These are phyloP conservation scores for Apis cerana DNA, from an alignment of 1,140 invertebrate species.

Conservation along the genomic window DNA sequence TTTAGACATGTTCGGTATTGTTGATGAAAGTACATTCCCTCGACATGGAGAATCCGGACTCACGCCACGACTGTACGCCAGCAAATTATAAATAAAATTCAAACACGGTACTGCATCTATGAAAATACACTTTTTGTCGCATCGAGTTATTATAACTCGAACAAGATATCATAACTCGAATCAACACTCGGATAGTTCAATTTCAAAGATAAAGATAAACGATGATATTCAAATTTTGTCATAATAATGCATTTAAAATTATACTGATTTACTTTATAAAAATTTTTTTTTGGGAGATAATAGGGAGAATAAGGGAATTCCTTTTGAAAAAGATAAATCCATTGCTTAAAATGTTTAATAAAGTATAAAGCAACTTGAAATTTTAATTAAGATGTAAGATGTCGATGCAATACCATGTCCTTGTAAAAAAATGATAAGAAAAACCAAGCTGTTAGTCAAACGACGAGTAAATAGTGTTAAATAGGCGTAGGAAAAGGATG, in stretches of 20 bases:
- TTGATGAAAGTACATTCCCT: constrained; percentile 66
- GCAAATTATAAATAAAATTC: constrained; percentile 78
- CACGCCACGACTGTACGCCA: constrained; percentile 76
- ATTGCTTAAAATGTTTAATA: not conserved
- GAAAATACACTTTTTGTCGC: not conserved
- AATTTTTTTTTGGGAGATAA: not conserved
- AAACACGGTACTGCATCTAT: constrained; percentile 74
- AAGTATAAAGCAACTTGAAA: not conserved
- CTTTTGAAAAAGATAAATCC: not conserved
- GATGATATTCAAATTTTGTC: not conserved
- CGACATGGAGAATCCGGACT: constrained; percentile 72
- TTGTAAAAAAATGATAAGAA: constrained; percentile 63
- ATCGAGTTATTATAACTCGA: not conserved
- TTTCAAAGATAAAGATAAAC: not conserved
- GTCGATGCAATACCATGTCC: constrained; percentile 70
- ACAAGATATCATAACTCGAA: not conserved
- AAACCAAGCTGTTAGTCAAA: constrained; percentile 72
- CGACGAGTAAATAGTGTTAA: constrained; percentile 49
- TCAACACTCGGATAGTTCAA: not conserved
- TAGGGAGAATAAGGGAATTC: too few relatives aligned
- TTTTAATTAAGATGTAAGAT: not conserved
- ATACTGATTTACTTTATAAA: not conserved
- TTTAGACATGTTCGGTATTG: constrained; percentile 59
- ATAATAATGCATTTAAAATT: not conserved
- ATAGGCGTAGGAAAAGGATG: constrained; percentile 56